A percentile compares a stretch with the other conserved stretches of the same genome.
phyloP scores from a whole-genome alignment of 1,140 invertebrate species.

The Pseudachorutes palmiensis region DNA sequence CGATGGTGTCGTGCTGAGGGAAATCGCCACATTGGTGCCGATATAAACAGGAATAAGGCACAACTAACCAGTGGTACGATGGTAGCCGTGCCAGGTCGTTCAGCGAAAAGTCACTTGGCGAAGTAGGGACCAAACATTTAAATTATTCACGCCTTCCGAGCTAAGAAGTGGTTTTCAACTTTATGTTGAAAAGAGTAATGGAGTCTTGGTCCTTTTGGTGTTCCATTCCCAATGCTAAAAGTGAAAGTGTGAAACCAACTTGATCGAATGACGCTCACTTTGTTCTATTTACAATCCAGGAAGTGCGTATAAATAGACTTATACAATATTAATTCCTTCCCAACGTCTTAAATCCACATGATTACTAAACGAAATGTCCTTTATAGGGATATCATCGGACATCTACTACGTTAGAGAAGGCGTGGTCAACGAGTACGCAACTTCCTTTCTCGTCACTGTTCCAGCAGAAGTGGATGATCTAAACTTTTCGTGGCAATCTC shows the following conservation, averaged over 20 bases:
- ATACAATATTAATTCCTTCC: neutral
- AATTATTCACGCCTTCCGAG: neutral
- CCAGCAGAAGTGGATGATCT: conserved; percentile 69
- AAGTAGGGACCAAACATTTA: neutral
- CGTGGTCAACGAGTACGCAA: conserved; percentile 79
- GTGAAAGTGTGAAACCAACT: no score
- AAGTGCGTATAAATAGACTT: neutral
- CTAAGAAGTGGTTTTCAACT: no score
- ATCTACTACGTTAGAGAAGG: conserved; percentile 79
- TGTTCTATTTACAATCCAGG: no score
- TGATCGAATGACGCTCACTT: no score
- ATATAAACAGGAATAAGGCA: no score
- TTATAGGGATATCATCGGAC: conserved; percentile 71
- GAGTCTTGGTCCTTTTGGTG: no score
- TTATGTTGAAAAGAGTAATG: no score
- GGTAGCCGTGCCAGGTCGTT: no score
- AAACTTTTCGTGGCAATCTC: conserved; percentile 77
- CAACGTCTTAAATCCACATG: neutral
- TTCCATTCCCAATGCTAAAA: no score
- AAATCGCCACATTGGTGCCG: neutral
- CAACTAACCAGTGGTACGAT: no score
- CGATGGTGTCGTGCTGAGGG: neutral
- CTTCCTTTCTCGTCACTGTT: conserved; percentile 74
- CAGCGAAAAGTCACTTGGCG: no score
- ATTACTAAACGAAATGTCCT: neutral